phyloP scores from a whole-genome alignment of 2,113 vertebrate species.

The Cacatua alba region DNA sequence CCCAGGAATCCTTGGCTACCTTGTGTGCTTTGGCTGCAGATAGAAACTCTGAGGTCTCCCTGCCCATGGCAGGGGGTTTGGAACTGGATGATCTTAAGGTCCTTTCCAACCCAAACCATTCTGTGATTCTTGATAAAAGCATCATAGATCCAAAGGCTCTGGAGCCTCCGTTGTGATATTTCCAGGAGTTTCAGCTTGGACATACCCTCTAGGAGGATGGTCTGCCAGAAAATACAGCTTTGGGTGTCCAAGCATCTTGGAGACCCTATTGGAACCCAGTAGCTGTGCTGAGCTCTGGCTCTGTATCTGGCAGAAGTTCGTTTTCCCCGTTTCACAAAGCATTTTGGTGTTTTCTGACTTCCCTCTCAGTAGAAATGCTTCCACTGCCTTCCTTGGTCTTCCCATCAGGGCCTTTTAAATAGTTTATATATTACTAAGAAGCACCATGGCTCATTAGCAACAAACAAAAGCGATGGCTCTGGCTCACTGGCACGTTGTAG shows the following conservation, averaged over 20 bases:
- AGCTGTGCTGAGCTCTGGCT: not conserved
- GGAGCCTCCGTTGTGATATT: not conserved
- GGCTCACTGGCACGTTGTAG: not conserved
- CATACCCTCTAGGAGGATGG: not conserved
- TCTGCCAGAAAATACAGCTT: not conserved
- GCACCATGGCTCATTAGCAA: not conserved
- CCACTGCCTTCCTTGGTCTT: not conserved
- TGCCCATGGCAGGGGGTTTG: not conserved
- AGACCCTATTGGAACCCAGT: not conserved
- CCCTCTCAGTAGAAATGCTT: not conserved
- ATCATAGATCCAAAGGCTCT: not conserved
- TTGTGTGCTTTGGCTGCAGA: not conserved
- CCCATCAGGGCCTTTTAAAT: not conserved
- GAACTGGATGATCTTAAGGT: not conserved
- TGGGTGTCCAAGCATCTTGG: too few species aligned
- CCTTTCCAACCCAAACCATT: not conserved
- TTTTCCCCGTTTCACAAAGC: not conserved
- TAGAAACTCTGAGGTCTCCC: rapidly evolving
- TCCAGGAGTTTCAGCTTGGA: not conserved
- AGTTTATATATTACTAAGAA: not conserved
- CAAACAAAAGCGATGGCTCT: not conserved
- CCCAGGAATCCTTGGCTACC: too few species aligned
- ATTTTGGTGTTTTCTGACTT: not conserved
- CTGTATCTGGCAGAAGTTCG: not conserved
- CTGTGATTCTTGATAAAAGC: not conserved